phyloP scores from a whole-genome alignment of 2,888 invertebrate species.

The Candidula unifasciata region DNA sequence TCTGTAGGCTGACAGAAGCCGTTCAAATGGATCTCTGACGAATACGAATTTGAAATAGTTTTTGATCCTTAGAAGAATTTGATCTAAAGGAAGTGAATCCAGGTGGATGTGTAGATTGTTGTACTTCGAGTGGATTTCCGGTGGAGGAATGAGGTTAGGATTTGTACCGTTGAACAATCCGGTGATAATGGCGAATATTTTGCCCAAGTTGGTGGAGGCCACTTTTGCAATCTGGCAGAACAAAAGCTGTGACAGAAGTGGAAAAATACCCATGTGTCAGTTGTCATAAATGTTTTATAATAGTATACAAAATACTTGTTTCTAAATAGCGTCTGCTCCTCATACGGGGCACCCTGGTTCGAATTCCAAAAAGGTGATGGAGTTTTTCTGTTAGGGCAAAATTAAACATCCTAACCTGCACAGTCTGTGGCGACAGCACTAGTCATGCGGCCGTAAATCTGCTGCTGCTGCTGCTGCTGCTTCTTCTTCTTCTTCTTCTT shows the following conservation, averaged over 20 bases:
- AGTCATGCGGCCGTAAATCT: too few relatives aligned
- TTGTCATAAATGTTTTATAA: too few relatives aligned
- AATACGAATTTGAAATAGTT: conserved; percentile 91
- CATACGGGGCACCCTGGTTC: too few relatives aligned
- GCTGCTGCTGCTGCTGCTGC: too few relatives aligned
- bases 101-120: conserved; percentile 63
- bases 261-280: too few relatives aligned
- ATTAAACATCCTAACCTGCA: too few relatives aligned
- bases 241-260: conserved; percentile 81
- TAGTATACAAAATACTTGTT: too few relatives aligned
- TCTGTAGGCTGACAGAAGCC: conserved; percentile 91
- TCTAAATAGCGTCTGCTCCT: too few relatives aligned
- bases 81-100: conserved; percentile 76
- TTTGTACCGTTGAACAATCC: conserved; percentile 78
- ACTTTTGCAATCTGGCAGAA: conserved; percentile 95
- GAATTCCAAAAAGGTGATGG: too few relatives aligned
- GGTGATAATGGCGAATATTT: conserved; percentile 89
- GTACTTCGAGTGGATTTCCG: conserved; percentile 63
- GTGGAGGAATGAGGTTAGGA: conserved; percentile 59
- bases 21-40: conserved; percentile 93
- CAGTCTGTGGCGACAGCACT: too few relatives aligned
- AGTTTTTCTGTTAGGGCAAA: too few relatives aligned
- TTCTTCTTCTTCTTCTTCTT: too few relatives aligned
- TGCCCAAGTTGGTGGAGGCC: conserved; percentile 96
- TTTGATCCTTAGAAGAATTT: conserved; percentile 84